A percentile compares a stretch with the other conserved stretches of the same genome.
These are phyloP conservation scores for Coelinius sp. DNA, from an alignment of 2,888 invertebrate species.

Conservation along the genomic window DNA sequence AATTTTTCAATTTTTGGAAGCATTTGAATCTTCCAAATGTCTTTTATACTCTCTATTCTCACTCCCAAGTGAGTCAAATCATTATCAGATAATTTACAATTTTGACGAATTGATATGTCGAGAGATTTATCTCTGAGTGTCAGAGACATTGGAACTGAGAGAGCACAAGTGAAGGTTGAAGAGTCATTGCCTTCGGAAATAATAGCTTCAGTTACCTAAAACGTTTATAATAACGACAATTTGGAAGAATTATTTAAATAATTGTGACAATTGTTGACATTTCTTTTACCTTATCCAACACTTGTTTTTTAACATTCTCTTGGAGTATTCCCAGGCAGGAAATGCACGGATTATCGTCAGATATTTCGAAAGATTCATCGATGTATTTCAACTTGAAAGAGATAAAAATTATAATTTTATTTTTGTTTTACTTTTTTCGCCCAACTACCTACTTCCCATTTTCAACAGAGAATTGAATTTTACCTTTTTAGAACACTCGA, in stretches of 20 bases:
- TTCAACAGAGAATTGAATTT: constrained; percentile 49
- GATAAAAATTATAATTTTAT: constrained; percentile 12
- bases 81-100: constrained; percentile 70
- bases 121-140: constrained; percentile 79
- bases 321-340: constrained; percentile 84
- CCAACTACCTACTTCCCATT: no score
- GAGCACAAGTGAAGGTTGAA: constrained; percentile 77
- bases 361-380: constrained; percentile 67
- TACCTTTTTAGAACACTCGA: constrained; percentile 73
- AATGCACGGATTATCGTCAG: constrained; percentile 75
- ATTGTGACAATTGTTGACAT: constrained; percentile 38
- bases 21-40: constrained; percentile 84
- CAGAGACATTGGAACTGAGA: constrained; percentile 80
- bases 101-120: constrained; percentile 74
- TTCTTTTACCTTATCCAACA: constrained; percentile 72
- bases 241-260: neutral
- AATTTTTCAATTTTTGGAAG: constrained; percentile 75
- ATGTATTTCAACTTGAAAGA: constrained; percentile 53
- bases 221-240: neutral
- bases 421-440: no score
- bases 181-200: constrained; percentile 75
- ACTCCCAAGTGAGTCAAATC: constrained; percentile 45
- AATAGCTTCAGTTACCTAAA: constrained; percentile 54
- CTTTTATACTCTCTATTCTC: constrained; percentile 73
- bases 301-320: constrained; percentile 72